Conservation (phyloP, 2,113 vertebrate genomes). For the Mormyrus iriodes region DNA sequence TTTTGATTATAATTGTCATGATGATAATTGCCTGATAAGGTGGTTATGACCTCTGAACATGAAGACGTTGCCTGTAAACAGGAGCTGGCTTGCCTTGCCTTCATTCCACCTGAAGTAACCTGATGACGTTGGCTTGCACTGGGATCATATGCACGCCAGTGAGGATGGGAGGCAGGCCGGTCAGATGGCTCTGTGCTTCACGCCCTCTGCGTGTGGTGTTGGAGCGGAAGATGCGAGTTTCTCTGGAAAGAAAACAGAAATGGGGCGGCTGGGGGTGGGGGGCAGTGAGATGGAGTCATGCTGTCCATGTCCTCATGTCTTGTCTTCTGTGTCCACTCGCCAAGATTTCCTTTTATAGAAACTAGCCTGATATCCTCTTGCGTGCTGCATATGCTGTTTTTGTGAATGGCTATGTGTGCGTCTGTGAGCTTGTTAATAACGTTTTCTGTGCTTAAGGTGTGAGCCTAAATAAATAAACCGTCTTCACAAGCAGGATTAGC, state of each 20-base stretch:
- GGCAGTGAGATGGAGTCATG: neutral
- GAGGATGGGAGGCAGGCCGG: neutral
- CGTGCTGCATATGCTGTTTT: neutral
- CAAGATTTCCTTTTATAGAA: slow-evolving; percentile 11
- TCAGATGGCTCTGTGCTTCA: slow-evolving; percentile 10
- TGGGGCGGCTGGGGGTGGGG: neutral
- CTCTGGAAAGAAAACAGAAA: neutral
- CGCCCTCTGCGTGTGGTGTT: neutral
- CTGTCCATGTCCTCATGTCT: neutral
- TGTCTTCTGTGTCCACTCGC: neutral
- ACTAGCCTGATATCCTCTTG: neutral
- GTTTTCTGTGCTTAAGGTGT: neutral
- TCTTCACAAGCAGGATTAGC: neutral
- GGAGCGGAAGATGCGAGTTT: slow-evolving; percentile 9
- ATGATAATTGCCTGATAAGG: neutral
- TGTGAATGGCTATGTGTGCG: neutral
- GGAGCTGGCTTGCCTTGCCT: neutral
- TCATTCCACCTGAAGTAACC: neutral
- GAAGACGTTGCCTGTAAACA: neutral
- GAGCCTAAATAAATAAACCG: neutral
- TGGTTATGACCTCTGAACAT: neutral
- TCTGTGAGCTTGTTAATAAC: neutral
- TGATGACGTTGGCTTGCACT: neutral
- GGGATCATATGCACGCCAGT: neutral
- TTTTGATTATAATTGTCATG: neutral